Evolutionary conservation across 2,888 invertebrate species (phyloP).

Genomic region (Apodemia hepburni): DNA sequence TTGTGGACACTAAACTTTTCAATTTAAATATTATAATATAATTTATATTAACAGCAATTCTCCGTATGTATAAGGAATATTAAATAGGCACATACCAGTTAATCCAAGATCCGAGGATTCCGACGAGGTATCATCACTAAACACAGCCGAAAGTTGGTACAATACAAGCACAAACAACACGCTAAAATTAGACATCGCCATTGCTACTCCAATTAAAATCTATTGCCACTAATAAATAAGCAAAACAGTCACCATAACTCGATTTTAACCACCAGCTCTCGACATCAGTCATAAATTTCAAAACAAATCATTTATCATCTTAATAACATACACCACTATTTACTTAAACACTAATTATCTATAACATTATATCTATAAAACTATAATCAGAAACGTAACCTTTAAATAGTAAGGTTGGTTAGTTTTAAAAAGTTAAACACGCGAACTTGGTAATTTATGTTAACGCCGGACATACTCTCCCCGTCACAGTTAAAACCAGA

Average conservation of each 20-base stretch:
- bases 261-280: constrained; percentile 36
- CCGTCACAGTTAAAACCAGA: constrained; percentile 21
- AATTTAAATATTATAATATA: not conserved
- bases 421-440: constrained; percentile 39
- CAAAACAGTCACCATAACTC: constrained; percentile 52
- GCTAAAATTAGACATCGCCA: constrained; percentile 69
- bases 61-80: not conserved
- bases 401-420: not conserved
- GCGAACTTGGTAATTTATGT: constrained; percentile 35
- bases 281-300: constrained; percentile 49
- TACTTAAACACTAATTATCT: constrained; percentile 10
- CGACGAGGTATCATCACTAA: constrained; percentile 59
- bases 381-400: not conserved
- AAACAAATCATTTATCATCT: not conserved
- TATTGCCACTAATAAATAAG: constrained; percentile 53
- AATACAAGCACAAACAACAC: constrained; percentile 62
- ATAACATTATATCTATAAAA: not conserved
- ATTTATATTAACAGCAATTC: not conserved
- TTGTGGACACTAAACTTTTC: not conserved
- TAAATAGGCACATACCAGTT: constrained; percentile 46
- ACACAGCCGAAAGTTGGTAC: constrained; percentile 57
- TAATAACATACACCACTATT: not conserved
- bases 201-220: constrained; percentile 53
- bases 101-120: constrained; percentile 62
- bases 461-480: constrained; percentile 22